phyloP scores from a whole-genome alignment of 2,113 vertebrate genomes.

The Bothrops jararaca region DNA sequence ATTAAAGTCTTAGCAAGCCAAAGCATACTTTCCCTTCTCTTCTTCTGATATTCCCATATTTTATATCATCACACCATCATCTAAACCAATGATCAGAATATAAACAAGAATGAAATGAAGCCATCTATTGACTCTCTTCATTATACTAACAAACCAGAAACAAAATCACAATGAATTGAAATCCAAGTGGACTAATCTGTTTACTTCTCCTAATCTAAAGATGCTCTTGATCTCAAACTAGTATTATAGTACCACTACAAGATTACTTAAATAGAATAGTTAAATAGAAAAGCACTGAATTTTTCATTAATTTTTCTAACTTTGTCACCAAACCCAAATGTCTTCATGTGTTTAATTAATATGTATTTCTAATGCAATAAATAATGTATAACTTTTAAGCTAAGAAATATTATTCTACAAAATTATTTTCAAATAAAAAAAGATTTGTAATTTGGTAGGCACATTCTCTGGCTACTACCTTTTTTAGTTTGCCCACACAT shows the following conservation, averaged over 20 bases:
- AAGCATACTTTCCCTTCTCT: not conserved
- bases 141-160: not conserved
- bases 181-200: not conserved
- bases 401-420: not conserved
- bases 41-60: not conserved
- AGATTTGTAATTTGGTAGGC: not conserved
- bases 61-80: not conserved
- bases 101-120: not conserved
- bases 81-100: not conserved
- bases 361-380: not conserved
- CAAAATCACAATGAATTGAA: not conserved
- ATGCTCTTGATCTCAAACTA: not conserved
- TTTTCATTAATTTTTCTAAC: not conserved
- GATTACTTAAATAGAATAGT: not conserved
- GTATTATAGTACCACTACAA: not conserved
- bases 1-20: not conserved
- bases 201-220: not conserved
- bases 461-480: not conserved
- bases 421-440: not conserved
- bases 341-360: not conserved
- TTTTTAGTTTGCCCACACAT: not conserved
- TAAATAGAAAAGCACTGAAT: not conserved
- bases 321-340: not conserved
- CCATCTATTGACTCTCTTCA: not conserved
- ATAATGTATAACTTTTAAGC: not conserved